Conservation (phyloP, 2,888 invertebrate genomes). For the Acrobasis consociella region DNA sequence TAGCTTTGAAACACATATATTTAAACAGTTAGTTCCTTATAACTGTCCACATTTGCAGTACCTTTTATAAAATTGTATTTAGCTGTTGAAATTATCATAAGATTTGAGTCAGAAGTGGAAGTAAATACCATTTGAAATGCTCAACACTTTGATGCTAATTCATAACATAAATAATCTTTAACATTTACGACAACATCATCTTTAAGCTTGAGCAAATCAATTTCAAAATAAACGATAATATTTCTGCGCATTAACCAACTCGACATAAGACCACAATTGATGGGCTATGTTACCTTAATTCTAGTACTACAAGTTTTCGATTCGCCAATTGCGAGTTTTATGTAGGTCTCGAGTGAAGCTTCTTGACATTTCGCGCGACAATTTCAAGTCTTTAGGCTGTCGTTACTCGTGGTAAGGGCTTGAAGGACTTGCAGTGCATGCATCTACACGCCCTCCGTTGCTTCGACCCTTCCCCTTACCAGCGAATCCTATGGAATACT, state of each 20-base stretch:
- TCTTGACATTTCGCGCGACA: slow-evolving; percentile 52
- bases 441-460: slow-evolving; percentile 77
- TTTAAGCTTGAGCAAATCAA: slow-evolving; percentile 58
- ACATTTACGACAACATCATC: slow-evolving; percentile 41
- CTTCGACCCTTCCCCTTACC: slow-evolving; percentile 80
- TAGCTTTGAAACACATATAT: no score
- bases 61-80: background rate
- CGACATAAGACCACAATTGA: slow-evolving; percentile 62
- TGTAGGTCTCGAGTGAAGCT: slow-evolving; percentile 9
- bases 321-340: slow-evolving; percentile 14
- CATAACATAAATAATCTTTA: slow-evolving; percentile 54
- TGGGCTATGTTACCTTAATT: slow-evolving; percentile 49
- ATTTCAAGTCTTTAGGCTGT: slow-evolving; percentile 44
- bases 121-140: slow-evolving; percentile 22
- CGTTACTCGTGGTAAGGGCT: slow-evolving; percentile 65
- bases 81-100: background rate
- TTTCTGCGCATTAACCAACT: slow-evolving; percentile 61
- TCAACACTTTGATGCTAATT: slow-evolving; percentile 39
- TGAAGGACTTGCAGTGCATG: slow-evolving; percentile 71
- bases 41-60: background rate
- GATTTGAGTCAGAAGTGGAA: slow-evolving; percentile 3
- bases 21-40: background rate
- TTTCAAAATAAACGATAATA: slow-evolving; percentile 59
- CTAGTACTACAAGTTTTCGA: slow-evolving; percentile 37
- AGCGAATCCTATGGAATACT: slow-evolving; percentile 79